Base-by-base conservation (phyloP, 2,888 invertebrate genomes). In the Muscina levida region DNA sequence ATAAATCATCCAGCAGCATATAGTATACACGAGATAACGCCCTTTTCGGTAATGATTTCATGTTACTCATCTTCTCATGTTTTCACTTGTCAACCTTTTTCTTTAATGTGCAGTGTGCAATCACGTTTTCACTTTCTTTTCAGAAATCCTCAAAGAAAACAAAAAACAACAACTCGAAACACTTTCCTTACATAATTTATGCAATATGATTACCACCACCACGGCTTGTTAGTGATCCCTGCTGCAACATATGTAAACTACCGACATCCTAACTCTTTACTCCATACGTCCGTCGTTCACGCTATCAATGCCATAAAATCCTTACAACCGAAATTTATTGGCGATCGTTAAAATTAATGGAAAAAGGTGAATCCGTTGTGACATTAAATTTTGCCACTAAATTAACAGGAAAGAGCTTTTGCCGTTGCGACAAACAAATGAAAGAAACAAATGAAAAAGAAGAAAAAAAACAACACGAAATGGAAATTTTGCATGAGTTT, bases 121-220 rank as follows among this genome's bases (percentile, higher is more conserved):
- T 31, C 8, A 31, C 8, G 31, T 31, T 31, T 31, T 31, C 31
- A 31, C 31, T 31, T 8, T 31, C 31, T 31, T 31, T 31, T 31
- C 31, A 3, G 31, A 31, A 31, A 31, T 31, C 8, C 31, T n/a
- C n/a, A n/a, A n/a, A n/a, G n/a, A n/a, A n/a, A n/a, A n/a, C n/a
- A n/a, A n/a, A n/a, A n/a, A n/a, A n/a, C n/a, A n/a, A n/a, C n/a
- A n/a, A n/a, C n/a, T 1, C 3, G 59, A 62, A 62, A 62, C 62
- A 22, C 42, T 62, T 62, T 22, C 19, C 62, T 62, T 62, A 62
- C 62, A 62, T 62, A 62, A 62, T 62, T 62, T 62, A 62, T 62
- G 62, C 62, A 62, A 26, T 13, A 44, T 62, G 22, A 11, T 42
- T 59, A 3, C 8, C 8, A 31, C 8, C 31, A 31, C 8, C 31